phyloP scores from a whole-genome alignment of 1,140 invertebrate genomes.

The Drosophila takahashii region DNA sequence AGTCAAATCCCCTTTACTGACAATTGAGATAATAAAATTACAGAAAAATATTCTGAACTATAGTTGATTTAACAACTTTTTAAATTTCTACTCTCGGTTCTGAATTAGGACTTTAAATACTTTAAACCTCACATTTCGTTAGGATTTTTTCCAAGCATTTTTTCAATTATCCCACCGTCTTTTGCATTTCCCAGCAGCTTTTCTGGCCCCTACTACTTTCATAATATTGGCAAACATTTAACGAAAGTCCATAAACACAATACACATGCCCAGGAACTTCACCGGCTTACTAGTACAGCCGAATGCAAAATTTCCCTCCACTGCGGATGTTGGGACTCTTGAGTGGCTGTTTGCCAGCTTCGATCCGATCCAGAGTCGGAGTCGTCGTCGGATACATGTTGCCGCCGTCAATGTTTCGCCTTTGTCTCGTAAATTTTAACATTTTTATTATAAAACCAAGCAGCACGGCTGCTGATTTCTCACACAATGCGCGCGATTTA shows the following conservation, averaged over 20 bases:
- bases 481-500: constrained; percentile 74
- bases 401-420: constrained; percentile 70
- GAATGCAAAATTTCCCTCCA: constrained; percentile 29
- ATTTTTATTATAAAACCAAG: constrained; percentile 74
- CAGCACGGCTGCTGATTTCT: constrained; percentile 40
- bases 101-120: not conserved
- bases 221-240: constrained; percentile 66
- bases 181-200: constrained; percentile 16
- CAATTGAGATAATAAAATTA: too few relatives aligned
- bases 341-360: not conserved
- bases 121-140: not conserved
- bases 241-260: constrained; percentile 59
- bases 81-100: too few relatives aligned
- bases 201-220: constrained; percentile 32
- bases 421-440: constrained; percentile 79
- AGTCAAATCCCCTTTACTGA: too few relatives aligned
- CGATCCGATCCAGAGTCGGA: constrained; percentile 4
- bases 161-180: not conserved
- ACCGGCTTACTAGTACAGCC: not conserved
- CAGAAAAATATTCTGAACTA: too few relatives aligned
- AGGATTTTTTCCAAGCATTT: too few relatives aligned
- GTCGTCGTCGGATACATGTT: constrained; percentile 56
- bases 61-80: too few relatives aligned
- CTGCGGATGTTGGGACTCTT: constrained; percentile 35
- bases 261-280: constrained; percentile 31